Evolutionary conservation across 2,797 vertebrate genomes (phyloP), one percentile per base, ranked within the genome.

Genomic region (Pseudochaenichthys georgianus): DNA sequence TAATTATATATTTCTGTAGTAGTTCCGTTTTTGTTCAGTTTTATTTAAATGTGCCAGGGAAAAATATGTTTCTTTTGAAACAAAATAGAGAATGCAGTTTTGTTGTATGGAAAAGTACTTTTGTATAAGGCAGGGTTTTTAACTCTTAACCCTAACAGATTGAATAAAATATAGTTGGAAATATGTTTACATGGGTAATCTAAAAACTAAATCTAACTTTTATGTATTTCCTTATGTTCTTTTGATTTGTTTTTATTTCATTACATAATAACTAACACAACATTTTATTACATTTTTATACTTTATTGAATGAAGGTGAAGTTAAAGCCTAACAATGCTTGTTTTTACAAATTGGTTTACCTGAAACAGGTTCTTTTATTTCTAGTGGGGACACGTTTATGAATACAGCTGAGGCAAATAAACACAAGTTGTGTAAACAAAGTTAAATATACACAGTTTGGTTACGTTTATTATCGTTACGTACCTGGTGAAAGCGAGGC

Each of bases 401-500:
- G 48, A 13, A n/a, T 61, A 31, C 17, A 55, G 21, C 11, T 45
- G 42, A 64, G 41, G 34, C 67, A 64, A 71, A 70, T 16, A 43
- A 31, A 70, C 13, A 48, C 23, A 64, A 28, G 52, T 46, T n/a
- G 1, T 21, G 57, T 13, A 15, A 19, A 57, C 17, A 19, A 62
- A n/a, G 61, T 17, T 70, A 70, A 64, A 73, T 9, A 43, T 47
- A 69, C 34, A 38, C 13, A n/a, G 57, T 54, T 74, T 31, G 38
- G 28, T 73, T 76, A 3, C 41, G 21, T 67, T 54, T 76, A 9
- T 28, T 28, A 28, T 28, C 28, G 28, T 28, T 15, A 62, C 15
- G 28, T 11, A 62, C 38, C 53, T 82, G 73, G 75, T 72, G 17
- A 78, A 73, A 47, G 65, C 65, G 21, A 71, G 63, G 51, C 58